Evolutionary conservation across 2,797 vertebrate species (phyloP).

Genomic region (Chelidonichthys spinosus): DNA sequence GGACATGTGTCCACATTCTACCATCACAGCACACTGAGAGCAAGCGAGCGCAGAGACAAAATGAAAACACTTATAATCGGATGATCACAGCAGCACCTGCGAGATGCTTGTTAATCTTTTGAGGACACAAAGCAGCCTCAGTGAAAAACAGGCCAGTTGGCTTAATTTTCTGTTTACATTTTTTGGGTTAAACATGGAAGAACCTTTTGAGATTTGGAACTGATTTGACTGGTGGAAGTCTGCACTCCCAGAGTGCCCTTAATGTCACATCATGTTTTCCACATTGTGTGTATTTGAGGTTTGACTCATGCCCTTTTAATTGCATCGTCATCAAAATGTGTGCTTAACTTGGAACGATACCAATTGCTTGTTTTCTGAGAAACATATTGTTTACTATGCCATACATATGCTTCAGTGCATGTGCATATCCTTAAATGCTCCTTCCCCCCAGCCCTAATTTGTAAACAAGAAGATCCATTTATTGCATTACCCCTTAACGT

Average conservation of each 20-base stretch:
- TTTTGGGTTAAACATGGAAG: background rate
- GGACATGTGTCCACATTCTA: slow-evolving; percentile 14
- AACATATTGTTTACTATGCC: background rate
- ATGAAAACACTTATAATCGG: slow-evolving; percentile 33
- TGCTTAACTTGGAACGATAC: background rate
- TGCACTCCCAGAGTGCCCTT: background rate
- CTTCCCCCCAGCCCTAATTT: slow-evolving; percentile 5
- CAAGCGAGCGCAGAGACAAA: slow-evolving; percentile 29
- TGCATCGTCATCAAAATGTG: background rate
- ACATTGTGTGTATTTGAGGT: background rate
- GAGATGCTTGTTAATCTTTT: slow-evolving; percentile 45
- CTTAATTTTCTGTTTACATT: no score
- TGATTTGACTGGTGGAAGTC: background rate
- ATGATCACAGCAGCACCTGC: slow-evolving; percentile 29
- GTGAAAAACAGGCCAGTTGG: slow-evolving; percentile 9
- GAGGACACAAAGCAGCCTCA: slow-evolving; percentile 12
- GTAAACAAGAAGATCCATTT: slow-evolving; percentile 20
- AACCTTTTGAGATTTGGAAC: background rate
- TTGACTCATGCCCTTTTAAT: background rate
- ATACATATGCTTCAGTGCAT: background rate
- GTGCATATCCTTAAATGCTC: slow-evolving; percentile 1
- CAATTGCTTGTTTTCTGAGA: background rate
- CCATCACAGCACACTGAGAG: slow-evolving; percentile 6
- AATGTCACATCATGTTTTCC: background rate
- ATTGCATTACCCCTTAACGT: slow-evolving; percentile 14